phyloP scores from a whole-genome alignment of 2,888 invertebrate genomes.

The Alviniconcha strummeri region DNA sequence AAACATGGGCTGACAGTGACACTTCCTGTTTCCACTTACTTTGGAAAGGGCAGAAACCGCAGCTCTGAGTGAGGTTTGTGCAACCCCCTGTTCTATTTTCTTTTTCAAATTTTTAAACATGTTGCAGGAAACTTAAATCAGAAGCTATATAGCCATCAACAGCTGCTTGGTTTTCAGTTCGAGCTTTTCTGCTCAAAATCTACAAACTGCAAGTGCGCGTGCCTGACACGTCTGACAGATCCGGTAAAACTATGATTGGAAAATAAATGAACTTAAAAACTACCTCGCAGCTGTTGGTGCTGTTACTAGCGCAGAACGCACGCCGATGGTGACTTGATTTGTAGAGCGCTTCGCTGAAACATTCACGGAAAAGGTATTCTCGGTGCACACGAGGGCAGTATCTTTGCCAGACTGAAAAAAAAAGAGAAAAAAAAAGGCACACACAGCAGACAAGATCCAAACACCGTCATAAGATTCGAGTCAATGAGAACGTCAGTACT shows the following conservation, averaged over 20 bases:
- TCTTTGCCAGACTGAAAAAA: too few species aligned
- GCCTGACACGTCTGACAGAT: constrained; percentile 48
- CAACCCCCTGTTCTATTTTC: constrained; percentile 65
- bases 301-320: too few species aligned
- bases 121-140: constrained; percentile 5
- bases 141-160: not conserved
- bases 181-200: not conserved
- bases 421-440: not conserved
- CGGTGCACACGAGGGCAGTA: too few species aligned
- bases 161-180: constrained; percentile 25
- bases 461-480: too few species aligned
- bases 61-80: constrained; percentile 58
- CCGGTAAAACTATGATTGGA: constrained; percentile 15
- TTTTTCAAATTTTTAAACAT: constrained; percentile 67
- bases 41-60: constrained; percentile 51
- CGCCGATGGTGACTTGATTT: not conserved
- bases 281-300: too few species aligned
- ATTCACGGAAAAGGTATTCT: too few species aligned
- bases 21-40: constrained; percentile 39
- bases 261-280: not conserved
- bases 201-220: constrained; percentile 43
- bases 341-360: too few species aligned
- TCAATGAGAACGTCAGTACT: too few species aligned
- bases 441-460: too few species aligned
- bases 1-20: constrained; percentile 11